These are phyloP conservation scores for Isoperla grammatica DNA, from an alignment of 2,888 invertebrate species.

Conservation along the genomic window DNA sequence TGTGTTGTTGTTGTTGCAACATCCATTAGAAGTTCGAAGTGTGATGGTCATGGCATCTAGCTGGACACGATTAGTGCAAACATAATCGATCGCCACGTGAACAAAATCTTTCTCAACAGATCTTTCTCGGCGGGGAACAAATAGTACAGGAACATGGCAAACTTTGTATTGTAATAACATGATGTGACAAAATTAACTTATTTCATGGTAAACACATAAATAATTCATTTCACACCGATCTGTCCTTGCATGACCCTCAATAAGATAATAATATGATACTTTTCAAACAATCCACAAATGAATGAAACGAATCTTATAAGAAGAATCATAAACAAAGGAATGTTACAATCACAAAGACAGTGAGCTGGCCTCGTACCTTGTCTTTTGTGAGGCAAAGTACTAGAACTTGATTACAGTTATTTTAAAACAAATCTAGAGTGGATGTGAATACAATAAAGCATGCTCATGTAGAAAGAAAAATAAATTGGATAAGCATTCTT, in stretches of 20 bases:
- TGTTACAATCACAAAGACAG: neutral
- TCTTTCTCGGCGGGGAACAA: neutral
- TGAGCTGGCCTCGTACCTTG: conserved; percentile 15
- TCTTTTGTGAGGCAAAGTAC: conserved; percentile 10
- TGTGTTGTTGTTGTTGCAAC: neutral
- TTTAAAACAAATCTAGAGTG: no score
- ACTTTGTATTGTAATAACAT: neutral
- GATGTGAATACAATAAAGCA: no score
- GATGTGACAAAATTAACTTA: neutral
- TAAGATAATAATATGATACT: neutral
- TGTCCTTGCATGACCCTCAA: conserved; percentile 29
- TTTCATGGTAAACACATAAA: neutral
- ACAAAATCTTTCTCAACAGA: no score
- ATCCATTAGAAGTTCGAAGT: neutral
- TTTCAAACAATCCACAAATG: no score
- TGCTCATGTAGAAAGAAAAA: no score
- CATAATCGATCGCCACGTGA: no score
- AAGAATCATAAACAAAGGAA: no score
- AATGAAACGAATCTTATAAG: no score
- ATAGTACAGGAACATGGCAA: neutral
- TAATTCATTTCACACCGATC: conserved; percentile 16
- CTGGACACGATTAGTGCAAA: neutral
- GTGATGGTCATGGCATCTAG: neutral
- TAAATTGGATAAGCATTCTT: no score
- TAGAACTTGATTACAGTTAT: no score